These are phyloP conservation scores for Macrocentrus cingulum DNA, from an alignment of 1,140 invertebrate species.

Conservation along the genomic window DNA sequence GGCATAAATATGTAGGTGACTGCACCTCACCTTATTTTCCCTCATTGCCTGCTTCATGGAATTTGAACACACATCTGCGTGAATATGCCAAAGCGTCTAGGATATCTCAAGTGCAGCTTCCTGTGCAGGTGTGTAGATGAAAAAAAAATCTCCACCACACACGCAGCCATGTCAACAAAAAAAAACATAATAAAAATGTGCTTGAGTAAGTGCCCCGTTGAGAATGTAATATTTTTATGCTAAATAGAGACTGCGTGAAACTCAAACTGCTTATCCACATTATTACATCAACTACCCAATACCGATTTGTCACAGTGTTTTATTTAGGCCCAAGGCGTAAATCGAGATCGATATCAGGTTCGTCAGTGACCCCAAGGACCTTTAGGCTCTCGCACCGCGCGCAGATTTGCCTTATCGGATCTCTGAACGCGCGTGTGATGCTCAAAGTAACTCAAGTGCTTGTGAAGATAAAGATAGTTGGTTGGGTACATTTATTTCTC, in stretches of 20 bases:
- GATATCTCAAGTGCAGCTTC: constrained; percentile 26
- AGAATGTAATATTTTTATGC: too few relatives aligned
- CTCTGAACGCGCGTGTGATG: background rate
- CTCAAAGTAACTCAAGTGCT: too few relatives aligned
- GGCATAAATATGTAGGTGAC: constrained; percentile 31
- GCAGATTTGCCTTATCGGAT: constrained; percentile 34
- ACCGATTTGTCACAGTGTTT: constrained; percentile 26
- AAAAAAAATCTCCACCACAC: too few relatives aligned
- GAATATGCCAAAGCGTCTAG: background rate
- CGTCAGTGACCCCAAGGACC: constrained; percentile 38
- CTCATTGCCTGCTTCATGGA: background rate
- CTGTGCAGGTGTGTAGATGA: constrained; percentile 25
- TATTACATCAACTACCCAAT: constrained; percentile 4
- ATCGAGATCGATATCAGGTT: constrained; percentile 44
- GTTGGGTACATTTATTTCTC: too few relatives aligned
- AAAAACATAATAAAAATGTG: too few relatives aligned
- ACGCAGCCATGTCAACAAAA: too few relatives aligned
- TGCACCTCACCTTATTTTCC: constrained; percentile 9
- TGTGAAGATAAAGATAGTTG: too few relatives aligned
- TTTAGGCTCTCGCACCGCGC: constrained; percentile 26
- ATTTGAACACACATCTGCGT: constrained; percentile 4
- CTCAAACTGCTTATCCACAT: background rate
- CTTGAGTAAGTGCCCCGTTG: too few relatives aligned
- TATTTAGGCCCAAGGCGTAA: constrained; percentile 34
- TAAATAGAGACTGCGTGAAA: too few relatives aligned